Base-by-base conservation (phyloP, 2,113 vertebrate species). In the Triplophysa siluroides region DNA sequence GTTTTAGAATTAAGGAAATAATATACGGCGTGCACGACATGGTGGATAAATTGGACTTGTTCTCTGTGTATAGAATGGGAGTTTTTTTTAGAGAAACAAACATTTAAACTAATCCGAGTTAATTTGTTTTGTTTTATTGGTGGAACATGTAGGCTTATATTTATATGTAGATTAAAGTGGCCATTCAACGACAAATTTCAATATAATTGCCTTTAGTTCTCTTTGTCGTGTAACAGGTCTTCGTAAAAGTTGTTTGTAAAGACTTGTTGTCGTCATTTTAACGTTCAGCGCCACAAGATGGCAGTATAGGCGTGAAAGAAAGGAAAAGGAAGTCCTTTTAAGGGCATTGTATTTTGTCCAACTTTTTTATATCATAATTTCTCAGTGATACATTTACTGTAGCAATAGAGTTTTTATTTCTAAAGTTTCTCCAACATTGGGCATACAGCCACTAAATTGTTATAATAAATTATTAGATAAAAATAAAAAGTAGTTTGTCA, bases 281-380 rank as follows among this genome's bases (percentile, higher is more conserved):
- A 52, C 43, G 3, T 50, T 12, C 9, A 2, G 33, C 78, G 79
- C 92, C 92, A 92, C 82, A 82, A 92, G 92, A 88, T 91, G 91
- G 90, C 92, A 91, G 87, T 89, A 84, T 90, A 83, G 86, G 47
- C 85, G 86, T 87, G 82, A 81, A 47, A 63, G 88, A 85, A 63
- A 58, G 56, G 43, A 24, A 23, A 68, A 38, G 54, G 70, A 76
- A 62, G 72, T 75, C 29, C 29, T 38, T 72, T 72, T 72, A 16
- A 11, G 19, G 70, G 13, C 5, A 72, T 72, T 38, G 50, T 19
- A 41, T 58, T 12, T 24, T 0, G 19, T 58, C 6, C 11, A 13
- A 38, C 1, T 16, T 13, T 52, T 38, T 33, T 38, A 0, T 38
- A 12, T 11, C 29, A 16, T 11, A 33, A n/a, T 68, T 71, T 50